A percentile compares a stretch with the other conserved stretches of the same genome.
These are phyloP conservation scores for Calyptommatus sinebrachiatus DNA, from an alignment of 2,113 vertebrate species.

Conservation along the genomic window DNA sequence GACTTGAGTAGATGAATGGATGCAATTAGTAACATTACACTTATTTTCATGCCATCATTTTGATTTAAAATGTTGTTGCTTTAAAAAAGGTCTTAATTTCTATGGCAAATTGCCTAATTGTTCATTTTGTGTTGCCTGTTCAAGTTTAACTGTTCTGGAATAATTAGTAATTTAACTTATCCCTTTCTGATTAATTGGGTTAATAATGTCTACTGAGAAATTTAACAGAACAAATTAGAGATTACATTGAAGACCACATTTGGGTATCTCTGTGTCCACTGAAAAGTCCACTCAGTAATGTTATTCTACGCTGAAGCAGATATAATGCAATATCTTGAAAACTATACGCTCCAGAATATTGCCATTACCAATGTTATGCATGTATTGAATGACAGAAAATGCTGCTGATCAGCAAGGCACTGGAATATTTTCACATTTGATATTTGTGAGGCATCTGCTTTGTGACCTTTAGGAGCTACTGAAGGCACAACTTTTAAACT, in stretches of 20 bases:
- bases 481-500: background rate
- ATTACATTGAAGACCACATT: slow-evolving; percentile 3
- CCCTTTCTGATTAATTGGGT: slow-evolving; percentile 65
- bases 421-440: too few relatives aligned
- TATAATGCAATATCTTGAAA: slow-evolving; percentile 40
- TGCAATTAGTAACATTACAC: slow-evolving; percentile 56
- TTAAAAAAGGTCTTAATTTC: slow-evolving; percentile 53
- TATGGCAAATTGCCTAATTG: slow-evolving; percentile 53
- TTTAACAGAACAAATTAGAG: slow-evolving; percentile 39
- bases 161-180: slow-evolving; percentile 68
- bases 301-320: slow-evolving; percentile 20
- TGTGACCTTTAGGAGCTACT: background rate
- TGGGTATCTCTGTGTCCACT: slow-evolving; percentile 36
- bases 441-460: too few relatives aligned
- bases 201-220: slow-evolving; percentile 63
- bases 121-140: slow-evolving; percentile 51
- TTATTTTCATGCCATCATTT: slow-evolving; percentile 58
- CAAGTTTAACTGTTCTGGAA: slow-evolving; percentile 45
- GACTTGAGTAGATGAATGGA: slow-evolving; percentile 53
- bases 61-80: slow-evolving; percentile 47
- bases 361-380: slow-evolving; percentile 32
- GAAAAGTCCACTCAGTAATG: background rate
- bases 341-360: background rate
- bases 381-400: background rate
- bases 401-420: background rate